phyloP scores from a whole-genome alignment of 2,888 invertebrate species.

The Pemphredon lugubris region DNA sequence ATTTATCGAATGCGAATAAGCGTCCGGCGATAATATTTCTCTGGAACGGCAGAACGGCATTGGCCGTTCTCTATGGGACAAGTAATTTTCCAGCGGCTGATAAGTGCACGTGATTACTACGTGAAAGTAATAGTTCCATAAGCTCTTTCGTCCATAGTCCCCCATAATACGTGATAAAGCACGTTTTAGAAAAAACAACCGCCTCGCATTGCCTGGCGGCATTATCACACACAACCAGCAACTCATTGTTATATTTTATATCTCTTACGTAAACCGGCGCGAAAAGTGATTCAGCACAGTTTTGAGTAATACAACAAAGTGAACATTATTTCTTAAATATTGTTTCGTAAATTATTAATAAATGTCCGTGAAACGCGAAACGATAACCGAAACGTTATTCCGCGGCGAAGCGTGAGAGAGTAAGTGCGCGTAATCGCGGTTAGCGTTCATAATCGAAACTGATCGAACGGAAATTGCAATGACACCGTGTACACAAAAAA shows the following conservation, averaged over 20 bases:
- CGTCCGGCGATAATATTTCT: conserved; percentile 20
- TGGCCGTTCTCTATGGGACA: conserved; percentile 28
- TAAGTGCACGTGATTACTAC: conserved; percentile 50
- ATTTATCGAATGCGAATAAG: conserved; percentile 8
- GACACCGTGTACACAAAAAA: too few relatives aligned
- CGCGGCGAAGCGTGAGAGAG: too few relatives aligned
- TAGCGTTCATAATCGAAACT: too few relatives aligned
- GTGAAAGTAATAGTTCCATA: conserved; percentile 26
- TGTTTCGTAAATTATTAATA: too few relatives aligned
- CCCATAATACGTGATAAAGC: conserved; percentile 15
- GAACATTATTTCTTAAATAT: too few relatives aligned
- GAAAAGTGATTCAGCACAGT: too few relatives aligned
- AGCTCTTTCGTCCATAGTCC: conserved; percentile 13
- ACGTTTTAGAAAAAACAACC: conserved; percentile 1
- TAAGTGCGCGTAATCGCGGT: too few relatives aligned
- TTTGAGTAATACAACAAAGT: too few relatives aligned
- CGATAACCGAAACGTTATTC: too few relatives aligned
- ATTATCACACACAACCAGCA: neutral
- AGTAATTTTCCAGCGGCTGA: conserved; percentile 55
- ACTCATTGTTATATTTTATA: neutral
- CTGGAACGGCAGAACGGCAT: conserved; percentile 4
- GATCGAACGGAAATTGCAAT: too few relatives aligned
- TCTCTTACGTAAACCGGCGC: neutral
- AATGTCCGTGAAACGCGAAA: too few relatives aligned
- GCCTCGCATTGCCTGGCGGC: too few relatives aligned